Evolutionary conservation across 2,888 invertebrate species (phyloP).

Genomic region (Eumacrocentrus americanus): DNA sequence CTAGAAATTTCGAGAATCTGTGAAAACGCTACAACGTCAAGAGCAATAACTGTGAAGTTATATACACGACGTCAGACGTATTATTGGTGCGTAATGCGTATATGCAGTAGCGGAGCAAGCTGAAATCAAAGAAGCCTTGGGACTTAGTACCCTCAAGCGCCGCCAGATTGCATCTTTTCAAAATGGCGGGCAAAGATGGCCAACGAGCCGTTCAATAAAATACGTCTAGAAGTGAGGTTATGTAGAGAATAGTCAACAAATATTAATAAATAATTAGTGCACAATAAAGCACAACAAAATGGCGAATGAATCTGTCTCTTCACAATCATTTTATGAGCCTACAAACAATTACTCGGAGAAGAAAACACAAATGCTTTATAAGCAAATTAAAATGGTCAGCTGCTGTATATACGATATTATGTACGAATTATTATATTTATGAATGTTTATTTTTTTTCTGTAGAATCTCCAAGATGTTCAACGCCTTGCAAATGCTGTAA

Average conservation of each 20-base stretch:
- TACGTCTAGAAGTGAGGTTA: background rate
- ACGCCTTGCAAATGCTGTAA: conserved; percentile 28
- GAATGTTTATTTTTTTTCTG: background rate
- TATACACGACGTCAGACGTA: too few relatives aligned
- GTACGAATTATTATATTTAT: background rate
- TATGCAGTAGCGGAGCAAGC: too few relatives aligned
- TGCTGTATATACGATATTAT: background rate
- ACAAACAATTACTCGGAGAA: conserved; percentile 30
- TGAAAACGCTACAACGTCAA: too few relatives aligned
- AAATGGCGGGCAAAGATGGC: background rate
- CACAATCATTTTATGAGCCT: conserved; percentile 27
- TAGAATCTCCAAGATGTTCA: conserved; percentile 37
- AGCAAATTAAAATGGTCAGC: conserved; percentile 31
- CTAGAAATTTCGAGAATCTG: too few relatives aligned
- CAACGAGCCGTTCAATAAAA: background rate
- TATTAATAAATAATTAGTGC: background rate
- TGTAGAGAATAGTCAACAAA: background rate
- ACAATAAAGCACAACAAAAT: conserved; percentile 13
- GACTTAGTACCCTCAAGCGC: too few relatives aligned
- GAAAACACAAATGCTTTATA: conserved; percentile 29
- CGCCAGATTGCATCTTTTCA: too few relatives aligned
- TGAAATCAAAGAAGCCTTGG: too few relatives aligned
- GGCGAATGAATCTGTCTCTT: conserved; percentile 34
- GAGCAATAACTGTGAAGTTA: too few relatives aligned
- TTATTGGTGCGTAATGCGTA: too few relatives aligned